phyloP scores from a whole-genome alignment of 2,888 invertebrate genomes.

The Creontiades dilutus region DNA sequence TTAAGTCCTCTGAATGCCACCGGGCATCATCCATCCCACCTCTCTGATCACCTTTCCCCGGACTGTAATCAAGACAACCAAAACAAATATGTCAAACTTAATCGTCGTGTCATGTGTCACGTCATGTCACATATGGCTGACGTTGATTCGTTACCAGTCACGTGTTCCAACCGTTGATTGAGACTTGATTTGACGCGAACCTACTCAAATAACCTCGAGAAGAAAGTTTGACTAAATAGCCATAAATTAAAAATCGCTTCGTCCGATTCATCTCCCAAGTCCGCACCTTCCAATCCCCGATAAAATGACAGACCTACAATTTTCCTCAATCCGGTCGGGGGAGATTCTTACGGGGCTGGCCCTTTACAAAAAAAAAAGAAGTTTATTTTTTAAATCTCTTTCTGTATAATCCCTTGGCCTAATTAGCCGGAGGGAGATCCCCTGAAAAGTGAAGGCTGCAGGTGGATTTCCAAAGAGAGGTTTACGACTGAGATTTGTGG shows the following conservation, averaged over 20 bases:
- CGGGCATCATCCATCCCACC: too few species aligned
- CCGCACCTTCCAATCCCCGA: constrained; percentile 6
- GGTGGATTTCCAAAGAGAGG: constrained; percentile 7
- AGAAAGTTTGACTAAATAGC: constrained; percentile 1
- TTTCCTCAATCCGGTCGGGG: constrained; percentile 23
- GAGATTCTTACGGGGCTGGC: neutral
- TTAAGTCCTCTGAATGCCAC: too few species aligned
- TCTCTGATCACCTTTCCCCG: too few species aligned
- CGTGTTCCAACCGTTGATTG: neutral
- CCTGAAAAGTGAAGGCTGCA: constrained; percentile 11
- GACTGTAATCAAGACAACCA: too few species aligned
- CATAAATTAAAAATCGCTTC: neutral
- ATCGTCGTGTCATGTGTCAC: too few species aligned
- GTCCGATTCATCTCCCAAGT: neutral
- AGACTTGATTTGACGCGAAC: neutral
- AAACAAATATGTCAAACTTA: too few species aligned
- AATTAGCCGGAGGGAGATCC: neutral
- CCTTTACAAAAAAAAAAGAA: neutral
- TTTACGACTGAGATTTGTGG: constrained; percentile 39
- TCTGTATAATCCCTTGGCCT: constrained; percentile 23
- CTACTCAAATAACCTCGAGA: neutral
- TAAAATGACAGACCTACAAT: constrained; percentile 31
- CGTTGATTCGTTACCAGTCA: too few species aligned
- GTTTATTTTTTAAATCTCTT: neutral
- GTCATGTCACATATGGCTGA: too few species aligned